A percentile compares a stretch with the other conserved stretches of the same genome.
Evolutionary conservation across 2,113 vertebrate genomes (phyloP).

Genomic region (Elanus axillaris): DNA sequence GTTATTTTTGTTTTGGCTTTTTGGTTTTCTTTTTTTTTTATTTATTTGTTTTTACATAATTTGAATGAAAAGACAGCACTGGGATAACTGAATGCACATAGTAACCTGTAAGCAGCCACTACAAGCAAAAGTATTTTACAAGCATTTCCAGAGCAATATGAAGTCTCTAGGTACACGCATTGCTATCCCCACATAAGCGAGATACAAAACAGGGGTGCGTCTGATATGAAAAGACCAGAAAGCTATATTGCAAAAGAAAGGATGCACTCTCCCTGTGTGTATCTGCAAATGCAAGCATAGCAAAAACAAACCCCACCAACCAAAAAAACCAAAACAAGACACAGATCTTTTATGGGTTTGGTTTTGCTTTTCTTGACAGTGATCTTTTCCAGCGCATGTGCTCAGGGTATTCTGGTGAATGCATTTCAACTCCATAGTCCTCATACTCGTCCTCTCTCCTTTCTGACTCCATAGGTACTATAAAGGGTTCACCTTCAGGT

Average conservation of each 20-base stretch:
- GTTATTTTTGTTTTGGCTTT: slow-evolving; percentile 26
- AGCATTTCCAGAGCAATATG: slow-evolving; percentile 53
- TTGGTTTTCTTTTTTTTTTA: neutral
- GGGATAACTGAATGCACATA: slow-evolving; percentile 46
- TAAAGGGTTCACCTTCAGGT: slow-evolving; percentile 80
- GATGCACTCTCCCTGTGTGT: neutral
- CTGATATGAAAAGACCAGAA: neutral
- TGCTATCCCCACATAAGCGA: slow-evolving; percentile 53
- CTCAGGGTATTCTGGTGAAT: slow-evolving; percentile 67
- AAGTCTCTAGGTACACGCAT: slow-evolving; percentile 32
- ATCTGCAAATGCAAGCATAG: slow-evolving; percentile 58
- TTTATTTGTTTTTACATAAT: slow-evolving; percentile 10
- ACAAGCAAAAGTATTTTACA: slow-evolving; percentile 68
- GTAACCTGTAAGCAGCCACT: slow-evolving; percentile 35
- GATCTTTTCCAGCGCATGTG: slow-evolving; percentile 84
- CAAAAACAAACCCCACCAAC: slow-evolving; percentile 36
- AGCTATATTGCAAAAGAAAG: neutral
- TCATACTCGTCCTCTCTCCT: slow-evolving; percentile 82
- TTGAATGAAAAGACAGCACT: slow-evolving; percentile 45
- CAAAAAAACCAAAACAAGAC: neutral
- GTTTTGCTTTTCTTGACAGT: slow-evolving; percentile 70
- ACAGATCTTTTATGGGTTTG: slow-evolving; percentile 54
- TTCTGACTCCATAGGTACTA: slow-evolving; percentile 79
- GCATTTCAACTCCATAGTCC: slow-evolving; percentile 85
- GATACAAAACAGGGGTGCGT: neutral